A percentile compares a stretch with the other conserved stretches of the same genome.
These are phyloP conservation scores for Oriolus oriolus DNA, from an alignment of 2,113 vertebrate species.

Conservation along the genomic window DNA sequence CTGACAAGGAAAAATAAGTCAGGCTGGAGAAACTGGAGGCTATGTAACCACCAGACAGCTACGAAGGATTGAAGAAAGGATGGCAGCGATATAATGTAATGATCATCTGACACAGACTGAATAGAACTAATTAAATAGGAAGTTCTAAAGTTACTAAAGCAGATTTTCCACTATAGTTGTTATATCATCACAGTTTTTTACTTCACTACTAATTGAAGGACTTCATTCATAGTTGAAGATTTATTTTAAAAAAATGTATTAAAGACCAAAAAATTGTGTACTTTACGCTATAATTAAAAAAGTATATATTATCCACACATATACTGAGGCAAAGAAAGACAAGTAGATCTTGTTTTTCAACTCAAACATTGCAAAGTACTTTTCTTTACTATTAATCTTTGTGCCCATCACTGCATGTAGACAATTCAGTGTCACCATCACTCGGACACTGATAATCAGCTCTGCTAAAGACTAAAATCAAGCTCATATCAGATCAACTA, in stretches of 20 bases:
- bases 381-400: neutral
- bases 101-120: neutral
- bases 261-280: neutral
- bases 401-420: neutral
- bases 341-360: neutral
- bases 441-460: neutral
- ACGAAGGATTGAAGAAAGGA: neutral
- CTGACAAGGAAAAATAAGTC: neutral
- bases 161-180: neutral
- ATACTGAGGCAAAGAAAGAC: neutral
- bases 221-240: neutral
- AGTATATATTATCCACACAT: neutral
- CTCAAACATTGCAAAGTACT: neutral
- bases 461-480: neutral
- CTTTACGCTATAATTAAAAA: neutral
- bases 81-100: neutral
- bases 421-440: neutral
- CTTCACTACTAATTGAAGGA: neutral
- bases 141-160: neutral
- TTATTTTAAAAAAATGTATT: neutral
- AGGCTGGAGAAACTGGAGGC: neutral
- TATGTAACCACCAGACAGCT: neutral
- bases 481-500: neutral
- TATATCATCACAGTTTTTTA: neutral
- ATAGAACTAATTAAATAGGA: neutral